Evolutionary conservation across 2,888 invertebrate species (phyloP).

Genomic region (Chrysodeixis includens): DNA sequence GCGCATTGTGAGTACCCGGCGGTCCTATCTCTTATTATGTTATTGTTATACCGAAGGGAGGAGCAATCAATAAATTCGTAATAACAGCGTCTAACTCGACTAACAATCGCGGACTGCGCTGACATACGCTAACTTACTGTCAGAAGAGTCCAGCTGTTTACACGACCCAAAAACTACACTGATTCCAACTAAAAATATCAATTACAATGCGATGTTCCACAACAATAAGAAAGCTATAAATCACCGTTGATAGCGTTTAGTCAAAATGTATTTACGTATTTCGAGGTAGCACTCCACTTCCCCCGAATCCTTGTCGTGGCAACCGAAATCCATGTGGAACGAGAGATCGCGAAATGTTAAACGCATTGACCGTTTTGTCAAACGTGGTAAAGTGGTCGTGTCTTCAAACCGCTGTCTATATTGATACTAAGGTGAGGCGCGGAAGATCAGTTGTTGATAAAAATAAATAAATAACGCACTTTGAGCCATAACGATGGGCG

Average conservation of each 20-base stretch:
- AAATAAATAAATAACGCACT: conserved; percentile 87
- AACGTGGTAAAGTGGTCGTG: conserved; percentile 75
- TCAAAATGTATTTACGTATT: conserved; percentile 90
- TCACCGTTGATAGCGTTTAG: conserved; percentile 77
- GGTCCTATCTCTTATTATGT: conserved; percentile 57
- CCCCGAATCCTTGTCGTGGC: conserved; percentile 91
- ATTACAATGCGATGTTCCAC: conserved; percentile 85
- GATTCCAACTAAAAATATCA: conserved; percentile 88
- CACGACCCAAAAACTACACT: conserved; percentile 86
- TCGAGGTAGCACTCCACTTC: conserved; percentile 92
- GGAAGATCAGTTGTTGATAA: conserved; percentile 77
- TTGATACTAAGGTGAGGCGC: conserved; percentile 80
- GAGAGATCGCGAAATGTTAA: conserved; percentile 66
- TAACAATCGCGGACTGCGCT: conserved; percentile 81
- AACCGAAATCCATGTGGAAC: conserved; percentile 90
- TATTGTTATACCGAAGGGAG: conserved; percentile 61
- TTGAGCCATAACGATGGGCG: conserved; percentile 79
- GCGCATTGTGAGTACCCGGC: conserved; percentile 72
- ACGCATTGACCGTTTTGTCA: conserved; percentile 76
- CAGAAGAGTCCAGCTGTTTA: conserved; percentile 85
- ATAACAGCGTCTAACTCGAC: conserved; percentile 77
- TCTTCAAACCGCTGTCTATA: conserved; percentile 83
- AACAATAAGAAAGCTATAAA: conserved; percentile 82
- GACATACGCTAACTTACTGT: conserved; percentile 82
- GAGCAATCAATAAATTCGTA: conserved; percentile 67